Conservation (phyloP, 2,888 invertebrate genomes). For the Pogonocherus hispidulus region DNA sequence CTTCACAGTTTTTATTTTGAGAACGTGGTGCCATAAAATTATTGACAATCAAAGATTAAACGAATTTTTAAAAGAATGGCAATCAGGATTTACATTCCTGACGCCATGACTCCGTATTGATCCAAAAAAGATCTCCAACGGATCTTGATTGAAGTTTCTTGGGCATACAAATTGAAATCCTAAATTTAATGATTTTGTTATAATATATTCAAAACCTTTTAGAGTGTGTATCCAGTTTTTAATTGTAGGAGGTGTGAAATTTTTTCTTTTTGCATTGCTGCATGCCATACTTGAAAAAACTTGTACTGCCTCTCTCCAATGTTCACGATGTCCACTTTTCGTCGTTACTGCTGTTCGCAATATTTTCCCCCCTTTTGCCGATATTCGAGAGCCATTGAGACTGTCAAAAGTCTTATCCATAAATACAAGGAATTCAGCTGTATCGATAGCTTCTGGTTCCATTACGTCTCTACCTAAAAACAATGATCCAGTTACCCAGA, state of each 20-base stretch:
- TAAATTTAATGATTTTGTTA: background rate
- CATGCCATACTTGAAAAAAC: background rate
- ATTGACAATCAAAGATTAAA: background rate
- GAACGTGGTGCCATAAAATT: background rate
- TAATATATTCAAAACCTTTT: background rate
- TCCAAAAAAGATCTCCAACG: background rate
- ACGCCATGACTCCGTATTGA: background rate
- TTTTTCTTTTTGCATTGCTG: background rate
- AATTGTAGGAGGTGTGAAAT: constrained; percentile 4
- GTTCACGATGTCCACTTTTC: background rate
- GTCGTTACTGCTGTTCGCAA: background rate
- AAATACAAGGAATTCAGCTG: too few species aligned
- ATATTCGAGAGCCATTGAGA: too few species aligned
- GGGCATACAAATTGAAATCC: background rate
- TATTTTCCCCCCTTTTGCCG: background rate
- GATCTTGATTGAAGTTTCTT: background rate
- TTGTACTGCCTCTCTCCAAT: background rate
- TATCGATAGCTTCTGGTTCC: background rate
- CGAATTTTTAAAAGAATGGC: background rate
- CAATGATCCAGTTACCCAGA: background rate
- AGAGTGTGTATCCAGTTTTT: background rate
- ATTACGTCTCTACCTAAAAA: background rate
- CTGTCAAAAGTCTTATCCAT: too few species aligned
- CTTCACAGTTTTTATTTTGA: background rate
- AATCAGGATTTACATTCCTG: background rate